Conservation (phyloP, 1,140 invertebrate species). For the Formica selysi region DNA sequence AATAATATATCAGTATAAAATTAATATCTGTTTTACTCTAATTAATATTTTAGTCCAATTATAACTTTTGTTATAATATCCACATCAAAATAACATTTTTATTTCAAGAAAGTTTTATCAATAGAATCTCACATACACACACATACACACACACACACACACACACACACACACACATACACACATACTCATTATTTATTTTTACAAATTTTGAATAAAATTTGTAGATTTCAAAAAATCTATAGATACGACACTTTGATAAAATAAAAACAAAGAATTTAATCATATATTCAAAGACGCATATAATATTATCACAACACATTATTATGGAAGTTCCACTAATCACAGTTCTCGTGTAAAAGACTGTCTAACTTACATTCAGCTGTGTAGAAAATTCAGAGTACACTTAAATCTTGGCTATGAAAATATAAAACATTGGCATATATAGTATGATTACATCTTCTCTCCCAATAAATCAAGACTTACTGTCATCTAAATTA, state of each 20-base stretch:
- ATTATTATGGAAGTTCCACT: slow-evolving; percentile 58
- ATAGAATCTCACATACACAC: slow-evolving; percentile 1
- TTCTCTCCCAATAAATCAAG: slow-evolving; percentile 55
- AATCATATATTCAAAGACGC: slow-evolving; percentile 37
- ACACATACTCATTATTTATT: background rate
- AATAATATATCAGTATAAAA: background rate
- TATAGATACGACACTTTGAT: slow-evolving; percentile 16
- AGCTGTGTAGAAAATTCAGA: slow-evolving; percentile 42
- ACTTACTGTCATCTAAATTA: slow-evolving; percentile 50
- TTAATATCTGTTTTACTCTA: background rate
- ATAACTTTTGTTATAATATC: slow-evolving; percentile 34
- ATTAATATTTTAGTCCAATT: slow-evolving; percentile 28
- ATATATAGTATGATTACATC: slow-evolving; percentile 29
- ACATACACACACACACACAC: too few relatives aligned
- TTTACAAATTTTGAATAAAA: slow-evolving; percentile 30
- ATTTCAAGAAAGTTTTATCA: slow-evolving; percentile 18
- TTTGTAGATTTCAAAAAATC: background rate
- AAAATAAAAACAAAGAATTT: slow-evolving; percentile 46
- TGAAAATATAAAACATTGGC: slow-evolving; percentile 59
- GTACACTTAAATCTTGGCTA: slow-evolving; percentile 46
- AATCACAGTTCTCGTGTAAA: slow-evolving; percentile 64
- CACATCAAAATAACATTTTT: slow-evolving; percentile 67
- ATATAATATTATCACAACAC: slow-evolving; percentile 64
- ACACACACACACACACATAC: too few relatives aligned
- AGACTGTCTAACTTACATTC: slow-evolving; percentile 41